Conservation (phyloP, 2,888 invertebrate genomes). For the Lucinisca nassula region DNA sequence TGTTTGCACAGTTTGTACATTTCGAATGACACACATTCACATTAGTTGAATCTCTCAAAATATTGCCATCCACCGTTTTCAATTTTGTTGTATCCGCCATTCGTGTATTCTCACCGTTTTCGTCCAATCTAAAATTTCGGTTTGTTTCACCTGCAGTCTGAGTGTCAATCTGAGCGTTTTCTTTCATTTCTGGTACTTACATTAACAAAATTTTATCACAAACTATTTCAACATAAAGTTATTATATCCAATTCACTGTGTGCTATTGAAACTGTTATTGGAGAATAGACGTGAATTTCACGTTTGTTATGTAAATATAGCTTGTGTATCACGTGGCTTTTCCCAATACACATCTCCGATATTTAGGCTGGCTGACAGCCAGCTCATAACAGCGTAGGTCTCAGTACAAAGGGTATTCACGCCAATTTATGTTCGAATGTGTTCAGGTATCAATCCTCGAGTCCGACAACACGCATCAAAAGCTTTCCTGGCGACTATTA, state of each 20-base stretch:
- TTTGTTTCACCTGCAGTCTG: background rate
- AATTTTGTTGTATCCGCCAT: background rate
- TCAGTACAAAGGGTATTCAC: no score
- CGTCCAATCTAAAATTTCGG: background rate
- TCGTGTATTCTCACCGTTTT: no score
- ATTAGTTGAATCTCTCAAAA: background rate
- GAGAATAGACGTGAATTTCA: background rate
- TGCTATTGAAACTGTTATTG: no score
- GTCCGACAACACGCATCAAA: no score
- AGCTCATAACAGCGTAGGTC: no score
- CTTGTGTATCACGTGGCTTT: background rate
- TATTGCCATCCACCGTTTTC: background rate
- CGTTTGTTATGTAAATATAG: conserved; percentile 7
- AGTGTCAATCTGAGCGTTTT: background rate
- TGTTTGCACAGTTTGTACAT: background rate
- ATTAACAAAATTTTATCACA: no score
- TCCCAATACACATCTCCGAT: background rate
- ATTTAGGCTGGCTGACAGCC: background rate
- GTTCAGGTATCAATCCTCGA: no score
- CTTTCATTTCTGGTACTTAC: background rate
- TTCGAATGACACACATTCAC: background rate
- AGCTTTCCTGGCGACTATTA: no score
- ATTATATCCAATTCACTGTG: background rate
- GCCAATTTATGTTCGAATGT: no score
- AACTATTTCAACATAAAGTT: no score